Base-by-base conservation (phyloP, 2,113 vertebrate genomes). In the Tinamus guttatus region DNA sequence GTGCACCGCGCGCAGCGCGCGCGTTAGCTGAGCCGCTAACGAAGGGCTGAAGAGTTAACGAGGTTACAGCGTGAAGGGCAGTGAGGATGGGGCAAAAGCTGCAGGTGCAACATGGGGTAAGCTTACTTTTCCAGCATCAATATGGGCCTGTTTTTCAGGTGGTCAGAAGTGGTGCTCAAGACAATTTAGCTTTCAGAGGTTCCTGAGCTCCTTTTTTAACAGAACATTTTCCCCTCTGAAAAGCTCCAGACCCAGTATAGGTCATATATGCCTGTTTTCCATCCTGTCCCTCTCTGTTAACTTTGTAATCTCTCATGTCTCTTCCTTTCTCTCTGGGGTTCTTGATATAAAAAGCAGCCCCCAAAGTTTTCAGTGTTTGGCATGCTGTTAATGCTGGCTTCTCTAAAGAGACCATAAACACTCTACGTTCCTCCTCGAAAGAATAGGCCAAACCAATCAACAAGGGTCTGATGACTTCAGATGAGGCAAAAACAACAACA, bases 61-160 rank as follows among this genome's bases (percentile, higher is more conserved):
- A 45, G 7, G 32, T 34, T 36, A n/a, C 81, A 24, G 4, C 1
- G 5, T 0, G 7, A 38, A 52, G 9, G 69, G 22, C 1, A 9
- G 7, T 18, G 0, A 9, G 19, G 30, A 30, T 27, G 0, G 4
- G 43, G 4, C 2, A 0, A 38, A 62, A 9, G 30, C 13, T 36
- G 34, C 59, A n/a, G 17, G 30, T 32, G 21, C 40, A 45, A 45
- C 41, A 20, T 45, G 32, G 32, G 51, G 24, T 4, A 6, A 79
- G 19, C 49, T 63, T 38, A 49, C 54, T 74, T 25, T 11, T 3
- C 13, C 32, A 27, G 24, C 49, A 5, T n/a, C 62, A 7, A 4
- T 1, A 13, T 17, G 6, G 19, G 2, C 5, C 52, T 27, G 7
- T 5, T 43, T 45, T 70, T 12, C 6, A 11, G 15, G 9, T 7